Evolutionary conservation across 2,888 invertebrate genomes (phyloP).

Genomic region (Camptogramma bilineatum): DNA sequence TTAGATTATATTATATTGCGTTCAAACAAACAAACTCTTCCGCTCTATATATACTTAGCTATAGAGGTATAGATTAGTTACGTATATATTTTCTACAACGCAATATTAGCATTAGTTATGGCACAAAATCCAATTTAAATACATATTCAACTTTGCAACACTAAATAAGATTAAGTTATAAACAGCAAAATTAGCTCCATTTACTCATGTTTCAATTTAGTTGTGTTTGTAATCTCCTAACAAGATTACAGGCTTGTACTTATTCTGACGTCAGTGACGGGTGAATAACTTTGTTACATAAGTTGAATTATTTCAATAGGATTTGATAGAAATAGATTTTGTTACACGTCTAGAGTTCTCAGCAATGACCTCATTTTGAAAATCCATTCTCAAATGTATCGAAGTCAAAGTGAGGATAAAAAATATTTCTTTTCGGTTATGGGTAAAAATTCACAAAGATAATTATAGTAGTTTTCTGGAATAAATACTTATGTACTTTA

Average conservation of each 20-base stretch:
- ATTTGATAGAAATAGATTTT: neutral
- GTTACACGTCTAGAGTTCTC: neutral
- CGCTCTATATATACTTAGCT: too few relatives aligned
- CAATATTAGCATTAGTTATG: neutral
- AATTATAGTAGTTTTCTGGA: too few relatives aligned
- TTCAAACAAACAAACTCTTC: too few relatives aligned
- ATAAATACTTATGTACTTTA: too few relatives aligned
- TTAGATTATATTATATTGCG: too few relatives aligned
- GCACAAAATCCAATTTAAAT: neutral
- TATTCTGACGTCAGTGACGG: constrained; percentile 4
- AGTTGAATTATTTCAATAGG: neutral
- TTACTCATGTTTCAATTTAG: constrained; percentile 19
- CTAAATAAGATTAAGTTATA: constrained; percentile 13
- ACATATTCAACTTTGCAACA: neutral
- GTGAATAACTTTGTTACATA: constrained; percentile 1
- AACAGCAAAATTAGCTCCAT: constrained; percentile 9
- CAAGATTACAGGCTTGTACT: constrained; percentile 13
- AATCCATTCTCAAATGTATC: too few relatives aligned
- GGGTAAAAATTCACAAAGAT: too few relatives aligned
- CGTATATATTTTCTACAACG: too few relatives aligned
- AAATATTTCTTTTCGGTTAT: too few relatives aligned
- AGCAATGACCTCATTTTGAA: too few relatives aligned
- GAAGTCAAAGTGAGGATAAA: too few relatives aligned
- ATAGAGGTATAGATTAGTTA: too few relatives aligned
- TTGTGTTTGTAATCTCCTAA: constrained; percentile 17